Conservation (phyloP, 2,888 invertebrate species). For the Synergus gifuensis region DNA sequence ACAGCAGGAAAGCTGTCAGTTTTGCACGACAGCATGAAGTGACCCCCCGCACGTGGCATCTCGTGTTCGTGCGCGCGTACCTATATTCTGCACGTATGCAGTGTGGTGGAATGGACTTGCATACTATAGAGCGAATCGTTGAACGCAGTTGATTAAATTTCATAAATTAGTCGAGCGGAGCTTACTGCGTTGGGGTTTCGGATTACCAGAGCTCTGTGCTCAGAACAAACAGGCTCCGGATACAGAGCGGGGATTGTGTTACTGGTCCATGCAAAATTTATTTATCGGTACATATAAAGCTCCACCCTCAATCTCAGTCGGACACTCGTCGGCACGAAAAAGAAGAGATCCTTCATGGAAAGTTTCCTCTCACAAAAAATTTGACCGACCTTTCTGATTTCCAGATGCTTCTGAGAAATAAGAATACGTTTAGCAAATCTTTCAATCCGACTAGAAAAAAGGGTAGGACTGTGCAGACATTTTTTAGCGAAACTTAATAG, state of each 20-base stretch:
- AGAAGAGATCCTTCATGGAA: background rate
- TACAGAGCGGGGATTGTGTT: constrained; percentile 56
- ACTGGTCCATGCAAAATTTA: constrained; percentile 57
- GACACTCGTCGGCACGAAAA: background rate
- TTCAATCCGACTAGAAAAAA: background rate
- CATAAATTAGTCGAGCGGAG: constrained; percentile 69
- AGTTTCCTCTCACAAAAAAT: background rate
- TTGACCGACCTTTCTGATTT: background rate
- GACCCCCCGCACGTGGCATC: constrained; percentile 58
- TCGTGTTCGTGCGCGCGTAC: constrained; percentile 45
- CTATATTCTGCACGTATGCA: constrained; percentile 39
- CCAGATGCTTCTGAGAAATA: background rate
- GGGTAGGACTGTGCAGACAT: background rate
- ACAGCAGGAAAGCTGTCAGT: background rate
- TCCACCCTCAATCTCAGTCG: constrained; percentile 29
- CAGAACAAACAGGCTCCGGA: constrained; percentile 51
- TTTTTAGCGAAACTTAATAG: background rate
- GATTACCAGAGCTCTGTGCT: constrained; percentile 54
- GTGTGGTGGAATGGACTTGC: constrained; percentile 41
- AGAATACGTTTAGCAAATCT: background rate
- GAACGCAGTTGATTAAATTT: constrained; percentile 70
- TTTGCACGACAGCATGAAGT: constrained; percentile 32
- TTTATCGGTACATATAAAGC: constrained; percentile 54
- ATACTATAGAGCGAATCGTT: constrained; percentile 38
- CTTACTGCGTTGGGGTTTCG: constrained; percentile 64